Evolutionary conservation across 2,113 vertebrate genomes (phyloP), one percentile per base, ranked within the genome.

Genomic region (Nematolebias whitei): DNA sequence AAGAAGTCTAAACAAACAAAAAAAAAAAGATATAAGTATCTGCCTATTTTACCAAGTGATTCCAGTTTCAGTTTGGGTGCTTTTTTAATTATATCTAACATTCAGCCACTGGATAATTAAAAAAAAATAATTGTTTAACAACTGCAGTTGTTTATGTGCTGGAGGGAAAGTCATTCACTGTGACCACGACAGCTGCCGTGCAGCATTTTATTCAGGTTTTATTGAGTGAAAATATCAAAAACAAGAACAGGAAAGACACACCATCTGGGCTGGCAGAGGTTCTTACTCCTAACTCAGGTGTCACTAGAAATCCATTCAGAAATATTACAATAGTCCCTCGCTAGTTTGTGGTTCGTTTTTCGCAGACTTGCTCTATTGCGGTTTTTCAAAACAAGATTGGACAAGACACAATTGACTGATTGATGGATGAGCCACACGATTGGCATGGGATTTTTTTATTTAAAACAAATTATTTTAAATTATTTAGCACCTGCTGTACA

Each of bases 261-360:
- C 75, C 68, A 69, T 78, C 66, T 72, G 62, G 12, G 3, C 35
- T 71, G 53, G 76, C 57, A 59, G 19, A 62, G 63, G 19, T 39
- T 65, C 23, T 38, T 62, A 44, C 24, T 75, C 29, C 19, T 58
- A 39, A 62, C 43, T 58, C 40, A 68, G 41, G 49, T 64, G 50
- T 43, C 19, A 68, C 15, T 11, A 4, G 51, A 77, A 63, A 76
- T 54, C 16, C 11, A 29, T 59, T 68, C 23, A 20, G 55, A 80
- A 73, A 62, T 41, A 63, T 79, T 15, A 29, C 26, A 29, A n/a
- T n/a, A n/a, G n/a, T n/a, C n/a, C n/a, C n/a, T n/a, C n/a, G n/a
- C n/a, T n/a, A n/a, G n/a, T n/a, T n/a, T n/a, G n/a, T n/a, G n/a
- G n/a, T n/a, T n/a, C n/a, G n/a, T n/a, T n/a, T n/a, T n/a, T n/a